Percentiles rank a stretch among this genome's conserved stretches.
phyloP scores from a whole-genome alignment of 2,888 invertebrate genomes.

The Rhaphigaster nebulosa region DNA sequence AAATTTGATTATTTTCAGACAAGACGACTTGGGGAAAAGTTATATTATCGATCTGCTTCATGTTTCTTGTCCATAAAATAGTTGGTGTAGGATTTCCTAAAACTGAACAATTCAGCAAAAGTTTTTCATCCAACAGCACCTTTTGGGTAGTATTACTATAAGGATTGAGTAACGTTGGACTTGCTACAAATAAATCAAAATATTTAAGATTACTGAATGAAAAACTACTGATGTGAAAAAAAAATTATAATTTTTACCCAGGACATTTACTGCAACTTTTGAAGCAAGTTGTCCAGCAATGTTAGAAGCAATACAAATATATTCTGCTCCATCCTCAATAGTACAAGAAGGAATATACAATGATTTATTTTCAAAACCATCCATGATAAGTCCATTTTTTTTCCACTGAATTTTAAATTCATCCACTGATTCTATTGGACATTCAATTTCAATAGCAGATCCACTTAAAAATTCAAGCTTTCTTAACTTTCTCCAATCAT shows the following conservation, averaged over 20 bases:
- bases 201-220: not conserved
- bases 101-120: conserved; percentile 67
- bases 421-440: conserved; percentile 56
- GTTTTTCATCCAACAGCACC: conserved; percentile 38
- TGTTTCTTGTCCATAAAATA: conserved; percentile 70
- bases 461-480: conserved; percentile 54
- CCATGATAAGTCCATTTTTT: conserved; percentile 39
- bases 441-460: conserved; percentile 54
- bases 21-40: conserved; percentile 33
- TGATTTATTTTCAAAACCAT: conserved; percentile 45
- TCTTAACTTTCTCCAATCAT: conserved; percentile 19
- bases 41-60: conserved; percentile 33
- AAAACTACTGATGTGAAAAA: not conserved
- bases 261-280: conserved; percentile 70
- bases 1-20: conserved; percentile 50
- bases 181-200: conserved; percentile 19
- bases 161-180: conserved; percentile 13
- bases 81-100: conserved; percentile 69
- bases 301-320: conserved; percentile 67
- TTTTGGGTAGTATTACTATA: conserved; percentile 2
- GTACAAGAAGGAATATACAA: conserved; percentile 57
- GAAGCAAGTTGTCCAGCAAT: conserved; percentile 61
- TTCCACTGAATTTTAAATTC: conserved; percentile 59
- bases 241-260: conserved; percentile 68
- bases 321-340: conserved; percentile 65